Evolutionary conservation across 2,797 vertebrate genomes (phyloP), one percentile per base, ranked within the genome.

Genomic region (Hafferia zeledoni): DNA sequence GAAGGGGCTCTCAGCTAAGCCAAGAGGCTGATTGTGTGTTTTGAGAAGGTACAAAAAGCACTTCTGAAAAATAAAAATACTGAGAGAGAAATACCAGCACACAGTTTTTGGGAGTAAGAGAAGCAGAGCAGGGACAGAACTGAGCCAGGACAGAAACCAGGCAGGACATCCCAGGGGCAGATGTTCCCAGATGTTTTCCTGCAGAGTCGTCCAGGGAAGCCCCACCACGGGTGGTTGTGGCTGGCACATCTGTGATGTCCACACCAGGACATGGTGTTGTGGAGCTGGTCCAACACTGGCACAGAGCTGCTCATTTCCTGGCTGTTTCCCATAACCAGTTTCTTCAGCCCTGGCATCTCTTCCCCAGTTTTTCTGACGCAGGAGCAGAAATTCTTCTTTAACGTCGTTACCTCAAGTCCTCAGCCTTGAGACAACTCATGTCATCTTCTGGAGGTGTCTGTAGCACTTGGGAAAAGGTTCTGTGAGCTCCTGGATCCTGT

Each of bases 371-470:
- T 85, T 59, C 55, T 43, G 23, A 17, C 3, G 5, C 4, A 82
- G 60, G 50, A 72, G 72, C 70, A 94, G 78, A 59, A 90, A 76
- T 83, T 81, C 70, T 72, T 91, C 44, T 80, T 44, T 28, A 13
- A 11, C 0, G 0, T 24, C 2, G 0, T 65, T 70, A 43, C 81
- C 89, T 93, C 57, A 17, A 43, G 44, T 83, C 47, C 82, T 84
- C 2, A 1, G 18, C 49, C 53, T 80, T 44, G 43, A 3, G 1
- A 9, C 28, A 3, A 8, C 14, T 57, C 10, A 0, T 6, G 31
- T 53, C 3, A 0, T 23, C 50, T 53, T 46, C 70, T 81, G 71
- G 31, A 37, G 82, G 77, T 23, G 69, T 65, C 49, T 65, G 52
- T 30, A 53, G 30, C 3, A 1, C 65, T 43, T 46, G 18, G 6